phyloP scores from a whole-genome alignment of 2,888 invertebrate species.

The Scrobipalpa costella region DNA sequence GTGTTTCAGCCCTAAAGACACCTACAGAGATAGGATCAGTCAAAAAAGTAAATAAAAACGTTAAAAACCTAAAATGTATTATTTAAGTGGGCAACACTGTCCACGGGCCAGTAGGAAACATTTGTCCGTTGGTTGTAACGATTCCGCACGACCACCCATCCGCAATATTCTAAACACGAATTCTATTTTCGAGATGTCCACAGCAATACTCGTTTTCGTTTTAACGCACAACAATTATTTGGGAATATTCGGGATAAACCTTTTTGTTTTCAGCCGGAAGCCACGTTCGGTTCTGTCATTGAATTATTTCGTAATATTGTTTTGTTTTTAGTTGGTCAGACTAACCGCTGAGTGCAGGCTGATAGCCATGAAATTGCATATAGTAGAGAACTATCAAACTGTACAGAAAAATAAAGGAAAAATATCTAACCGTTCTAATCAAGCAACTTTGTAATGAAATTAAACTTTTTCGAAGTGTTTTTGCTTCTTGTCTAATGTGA shows the following conservation, averaged over 20 bases:
- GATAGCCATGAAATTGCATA: too few relatives aligned
- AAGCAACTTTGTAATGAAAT: too few relatives aligned
- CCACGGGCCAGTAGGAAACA: not conserved
- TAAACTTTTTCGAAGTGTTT: too few relatives aligned
- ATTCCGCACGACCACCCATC: not conserved
- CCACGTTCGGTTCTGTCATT: constrained; percentile 1
- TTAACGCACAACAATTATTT: constrained; percentile 23
- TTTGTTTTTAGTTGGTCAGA: not conserved
- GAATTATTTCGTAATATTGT: not conserved
- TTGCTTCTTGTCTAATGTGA: too few relatives aligned
- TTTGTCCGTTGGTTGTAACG: not conserved
- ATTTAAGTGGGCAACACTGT: not conserved
- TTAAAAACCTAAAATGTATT: too few relatives aligned
- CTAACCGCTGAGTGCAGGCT: too few relatives aligned
- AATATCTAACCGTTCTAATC: too few relatives aligned
- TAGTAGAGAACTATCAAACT: too few relatives aligned
- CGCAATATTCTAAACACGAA: constrained; percentile 33
- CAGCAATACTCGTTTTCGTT: constrained; percentile 27
- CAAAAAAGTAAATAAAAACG: not conserved
- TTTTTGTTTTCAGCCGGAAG: not conserved
- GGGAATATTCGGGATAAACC: not conserved
- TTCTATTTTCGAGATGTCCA: constrained; percentile 32
- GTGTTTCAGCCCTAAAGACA: too few relatives aligned
- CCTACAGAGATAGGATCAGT: not conserved
- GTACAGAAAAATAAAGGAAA: too few relatives aligned